These are phyloP conservation scores for Muscicapa adusta DNA, from an alignment of 2,113 vertebrate species.

Conservation along the genomic window DNA sequence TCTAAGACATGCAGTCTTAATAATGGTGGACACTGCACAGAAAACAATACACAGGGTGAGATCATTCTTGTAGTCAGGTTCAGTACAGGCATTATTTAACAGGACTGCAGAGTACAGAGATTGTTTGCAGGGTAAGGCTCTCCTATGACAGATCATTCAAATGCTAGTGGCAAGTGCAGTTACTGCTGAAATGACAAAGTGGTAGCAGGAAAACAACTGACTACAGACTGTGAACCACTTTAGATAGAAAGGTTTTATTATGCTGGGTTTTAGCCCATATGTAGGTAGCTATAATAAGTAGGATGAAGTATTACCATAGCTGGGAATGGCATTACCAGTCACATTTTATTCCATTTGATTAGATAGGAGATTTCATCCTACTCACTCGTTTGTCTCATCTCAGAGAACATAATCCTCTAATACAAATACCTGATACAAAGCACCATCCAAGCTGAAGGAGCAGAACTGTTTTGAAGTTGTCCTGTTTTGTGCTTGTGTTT, in stretches of 20 bases:
- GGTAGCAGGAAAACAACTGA: not conserved
- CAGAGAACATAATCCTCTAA: not conserved
- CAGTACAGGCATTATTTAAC: not conserved
- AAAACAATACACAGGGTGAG: not conserved
- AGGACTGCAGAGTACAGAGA: not conserved
- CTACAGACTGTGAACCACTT: not conserved
- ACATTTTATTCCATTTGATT: not conserved
- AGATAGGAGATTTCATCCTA: not conserved
- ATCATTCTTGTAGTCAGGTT: not conserved
- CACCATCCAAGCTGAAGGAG: not conserved
- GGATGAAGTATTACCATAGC: not conserved
- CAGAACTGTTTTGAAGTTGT: not conserved
- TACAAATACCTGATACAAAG: not conserved
- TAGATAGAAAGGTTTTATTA: not conserved
- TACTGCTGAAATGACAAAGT: not conserved
- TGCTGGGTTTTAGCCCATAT: not conserved
- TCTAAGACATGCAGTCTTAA: not conserved
- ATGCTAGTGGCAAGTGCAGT: not conserved
- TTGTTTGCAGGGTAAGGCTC: not conserved
- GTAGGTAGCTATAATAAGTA: conserved; percentile 11
- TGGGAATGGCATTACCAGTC: not conserved
- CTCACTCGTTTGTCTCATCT: conserved; percentile 8
- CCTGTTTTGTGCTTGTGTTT: not conserved
- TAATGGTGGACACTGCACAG: not conserved
- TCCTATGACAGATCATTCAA: not conserved